Conservation (phyloP, 2,888 invertebrate genomes). For the Dicyrtoma fusca region DNA sequence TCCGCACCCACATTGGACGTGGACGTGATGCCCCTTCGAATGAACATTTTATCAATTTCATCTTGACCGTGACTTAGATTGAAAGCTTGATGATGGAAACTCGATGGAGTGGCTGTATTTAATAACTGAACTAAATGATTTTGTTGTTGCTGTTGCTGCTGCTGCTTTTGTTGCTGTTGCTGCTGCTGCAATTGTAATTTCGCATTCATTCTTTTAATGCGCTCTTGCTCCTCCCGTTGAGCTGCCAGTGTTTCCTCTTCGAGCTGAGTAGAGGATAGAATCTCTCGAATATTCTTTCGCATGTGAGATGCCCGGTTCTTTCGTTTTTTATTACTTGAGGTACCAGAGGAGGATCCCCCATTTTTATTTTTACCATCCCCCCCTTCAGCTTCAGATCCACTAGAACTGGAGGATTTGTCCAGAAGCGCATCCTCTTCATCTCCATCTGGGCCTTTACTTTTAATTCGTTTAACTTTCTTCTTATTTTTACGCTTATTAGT, state of each 20-base stretch:
- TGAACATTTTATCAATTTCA: slow-evolving; percentile 9
- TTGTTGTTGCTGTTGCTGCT: slow-evolving; percentile 55
- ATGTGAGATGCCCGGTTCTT: slow-evolving; percentile 59
- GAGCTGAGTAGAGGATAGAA: slow-evolving; percentile 88
- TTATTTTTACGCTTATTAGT: too few species aligned
- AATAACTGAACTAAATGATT: slow-evolving; percentile 36
- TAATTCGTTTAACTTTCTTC: background rate
- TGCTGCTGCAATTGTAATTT: slow-evolving; percentile 59
- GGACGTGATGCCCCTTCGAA: slow-evolving; percentile 1
- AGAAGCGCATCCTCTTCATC: too few species aligned
- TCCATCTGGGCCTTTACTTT: background rate
- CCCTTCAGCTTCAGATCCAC: background rate
- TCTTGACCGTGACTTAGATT: background rate
- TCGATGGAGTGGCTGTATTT: slow-evolving; percentile 1
- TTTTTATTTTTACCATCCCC: background rate
- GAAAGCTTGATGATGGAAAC: background rate
- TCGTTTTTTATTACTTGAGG: slow-evolving; percentile 38
- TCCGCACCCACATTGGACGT: background rate
- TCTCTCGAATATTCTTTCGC: slow-evolving; percentile 86
- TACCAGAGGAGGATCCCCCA: background rate
- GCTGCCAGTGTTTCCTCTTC: slow-evolving; percentile 91
- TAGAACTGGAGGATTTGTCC: too few species aligned
- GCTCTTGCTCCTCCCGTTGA: slow-evolving; percentile 88
- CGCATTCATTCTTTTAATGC: slow-evolving; percentile 60
- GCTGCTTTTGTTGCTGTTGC: slow-evolving; percentile 56